A percentile compares a stretch with the other conserved stretches of the same genome.
These are phyloP conservation scores for Callithrix jacchus DNA, from an alignment of 2,113 vertebrate species.

Conservation along the genomic window DNA sequence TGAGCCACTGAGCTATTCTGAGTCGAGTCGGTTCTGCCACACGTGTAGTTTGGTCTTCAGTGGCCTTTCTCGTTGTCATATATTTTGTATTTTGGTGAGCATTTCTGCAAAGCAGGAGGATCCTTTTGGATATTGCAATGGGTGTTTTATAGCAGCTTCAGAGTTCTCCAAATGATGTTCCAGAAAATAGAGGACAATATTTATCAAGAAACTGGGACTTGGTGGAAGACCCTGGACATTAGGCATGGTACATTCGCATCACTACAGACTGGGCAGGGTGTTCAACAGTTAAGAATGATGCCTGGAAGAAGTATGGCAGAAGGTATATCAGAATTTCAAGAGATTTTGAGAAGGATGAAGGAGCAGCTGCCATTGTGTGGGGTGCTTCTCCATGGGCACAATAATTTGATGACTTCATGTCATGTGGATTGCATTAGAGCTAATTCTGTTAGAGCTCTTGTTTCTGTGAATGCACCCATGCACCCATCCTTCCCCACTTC, in stretches of 20 bases:
- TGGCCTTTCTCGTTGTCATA: neutral
- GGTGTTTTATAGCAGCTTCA: neutral
- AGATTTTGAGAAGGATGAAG: neutral
- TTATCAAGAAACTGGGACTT: neutral
- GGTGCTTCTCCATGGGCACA: neutral
- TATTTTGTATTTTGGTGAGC: neutral
- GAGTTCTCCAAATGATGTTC: neutral
- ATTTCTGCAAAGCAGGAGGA: neutral
- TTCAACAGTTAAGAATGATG: neutral
- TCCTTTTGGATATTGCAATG: slow-evolving; percentile 27
- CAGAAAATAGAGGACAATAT: neutral
- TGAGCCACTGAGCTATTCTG: neutral
- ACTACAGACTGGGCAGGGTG: neutral
- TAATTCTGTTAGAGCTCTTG: neutral
- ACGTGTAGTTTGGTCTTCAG: neutral
- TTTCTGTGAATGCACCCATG: neutral
- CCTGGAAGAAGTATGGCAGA: neutral
- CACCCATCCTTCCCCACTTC: neutral
- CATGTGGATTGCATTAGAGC: neutral
- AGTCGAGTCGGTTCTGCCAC: neutral
- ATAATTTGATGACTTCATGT: neutral
- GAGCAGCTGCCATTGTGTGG: neutral
- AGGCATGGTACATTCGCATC: neutral
- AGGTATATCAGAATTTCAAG: neutral
- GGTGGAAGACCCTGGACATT: neutral